These are phyloP conservation scores for Linnaemya tessellans DNA, from an alignment of 2,888 invertebrate genomes.

Conservation along the genomic window DNA sequence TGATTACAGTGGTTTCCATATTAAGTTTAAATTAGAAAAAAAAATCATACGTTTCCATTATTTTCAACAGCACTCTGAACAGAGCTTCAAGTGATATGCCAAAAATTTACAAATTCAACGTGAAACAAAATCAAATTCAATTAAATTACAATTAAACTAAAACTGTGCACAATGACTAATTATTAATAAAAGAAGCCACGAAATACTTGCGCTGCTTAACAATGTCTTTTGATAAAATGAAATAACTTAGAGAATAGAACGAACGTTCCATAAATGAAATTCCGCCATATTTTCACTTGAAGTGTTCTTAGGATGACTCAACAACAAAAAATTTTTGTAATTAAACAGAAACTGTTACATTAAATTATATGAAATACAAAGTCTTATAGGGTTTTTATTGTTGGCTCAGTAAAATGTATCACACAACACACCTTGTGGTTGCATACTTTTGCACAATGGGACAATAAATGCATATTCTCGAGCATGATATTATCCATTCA, in stretches of 20 bases:
- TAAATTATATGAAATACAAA: background rate
- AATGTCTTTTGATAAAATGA: background rate
- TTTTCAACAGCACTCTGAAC: background rate
- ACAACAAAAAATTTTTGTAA: background rate
- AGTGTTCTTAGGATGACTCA: background rate
- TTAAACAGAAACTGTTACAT: background rate
- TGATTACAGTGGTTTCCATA: no score
- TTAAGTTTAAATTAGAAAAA: no score
- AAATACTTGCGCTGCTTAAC: background rate
- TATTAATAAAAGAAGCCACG: slow-evolving; percentile 7
- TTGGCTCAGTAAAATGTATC: no score
- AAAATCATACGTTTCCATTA: background rate
- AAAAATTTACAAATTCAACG: background rate
- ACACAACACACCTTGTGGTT: no score
- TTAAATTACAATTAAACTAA: slow-evolving; percentile 31
- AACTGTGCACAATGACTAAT: slow-evolving; percentile 30
- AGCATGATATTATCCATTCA: no score
- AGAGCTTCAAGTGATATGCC: background rate
- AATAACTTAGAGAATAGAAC: background rate
- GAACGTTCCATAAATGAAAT: background rate
- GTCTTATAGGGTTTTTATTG: no score
- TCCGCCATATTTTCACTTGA: background rate
- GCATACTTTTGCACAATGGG: no score
- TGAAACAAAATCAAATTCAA: slow-evolving; percentile 3
- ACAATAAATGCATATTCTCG: no score